Evolutionary conservation across 2,888 invertebrate genomes (phyloP), one percentile per base, ranked within the genome.

Genomic region (Phoronis australis): DNA sequence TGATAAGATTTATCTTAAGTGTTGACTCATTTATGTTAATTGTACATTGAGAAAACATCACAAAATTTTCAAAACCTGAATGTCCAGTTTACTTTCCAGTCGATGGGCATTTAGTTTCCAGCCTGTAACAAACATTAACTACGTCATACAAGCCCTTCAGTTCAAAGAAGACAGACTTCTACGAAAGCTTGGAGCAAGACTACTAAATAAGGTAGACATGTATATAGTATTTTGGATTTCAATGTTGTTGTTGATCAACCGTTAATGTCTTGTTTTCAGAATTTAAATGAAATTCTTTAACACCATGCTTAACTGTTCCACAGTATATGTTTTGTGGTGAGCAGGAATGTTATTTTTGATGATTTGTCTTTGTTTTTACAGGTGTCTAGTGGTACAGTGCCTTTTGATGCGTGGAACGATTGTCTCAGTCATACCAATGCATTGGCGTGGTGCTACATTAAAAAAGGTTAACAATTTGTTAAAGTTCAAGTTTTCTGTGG

Each of bases 321-420:
- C 31, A 12, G 31, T 31, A 31, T 12, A 31, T 31, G 31, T 31
- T 31, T 31, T 9, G 15, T n/a, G n/a, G n/a, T n/a, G n/a, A n/a
- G n/a, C n/a, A n/a, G n/a, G n/a, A n/a, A n/a, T n/a, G n/a, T n/a
- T n/a, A n/a, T n/a, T n/a, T n/a, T n/a, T n/a, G n/a, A n/a, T 9
- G 9, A 12, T 31, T 31, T 15, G 15, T 31, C 9, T 31, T 31
- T 12, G 15, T 31, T 31, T 31, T 9, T 12, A 31, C 15, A 31
- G 31, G 31, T 43, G 6, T 18, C 6, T 5, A 43, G 18, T 6
- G 18, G 27, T 4, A 6, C 5, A 5, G 20, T 6, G 22, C 54
- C 54, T 6, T 54, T 54, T 26, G 15, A 21, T 26, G 54, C 54
- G 4, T 54, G 54, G 54, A 51, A 51, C 37, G 45, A 50, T 42